Evolutionary conservation across 1,140 invertebrate species (phyloP), one percentile per base, ranked within the genome.

Genomic region (Drosophila parvula): DNA sequence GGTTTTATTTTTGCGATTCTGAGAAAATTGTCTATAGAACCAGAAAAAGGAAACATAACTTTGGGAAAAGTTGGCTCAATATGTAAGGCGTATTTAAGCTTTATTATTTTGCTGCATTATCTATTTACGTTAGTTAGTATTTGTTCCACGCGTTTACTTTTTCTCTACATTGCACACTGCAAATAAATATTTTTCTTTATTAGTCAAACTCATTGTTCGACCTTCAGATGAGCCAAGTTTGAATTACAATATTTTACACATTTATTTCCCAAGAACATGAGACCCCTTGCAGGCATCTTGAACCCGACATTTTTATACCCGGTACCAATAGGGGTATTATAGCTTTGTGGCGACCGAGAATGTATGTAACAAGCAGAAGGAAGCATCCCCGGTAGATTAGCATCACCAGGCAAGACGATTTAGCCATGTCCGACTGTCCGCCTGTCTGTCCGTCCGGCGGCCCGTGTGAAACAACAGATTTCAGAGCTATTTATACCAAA

Each of bases 151-250:
- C 34, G 12, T n/a, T 45, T 55, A 47, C 18, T 63, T 63, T 34
- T 36, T 64, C 48, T 12, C n/a, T 12, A 0, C 9, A 7, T 28
- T 30, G 14, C 47, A 53, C 28, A 45, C 36, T 53, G 47, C 22
- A 40, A n/a, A 34, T 14, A 12, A 8, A 11, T 32, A 36, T 51
- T 36, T 40, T 47, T 30, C 38, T 28, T 41, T 65, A 36, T 30
- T 45, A 34, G 44, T 44, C 48, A 79, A 83, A 82, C 76, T 83
- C 80, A 79, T 77, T 83, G 63, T 73, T 64, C 76, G 76, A 83
- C 80, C 81, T 83, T 83, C 82, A 73, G 59, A 77, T 69, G 67
- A 69, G 55, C 40, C 67, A 43, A 76, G 69, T 63, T 73, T 86
- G 53, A 50, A 53, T 76, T 64, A 69, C 71, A 56, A 60, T 73